phyloP scores from a whole-genome alignment of 2,797 vertebrate genomes.

The Spheniscus humboldti region DNA sequence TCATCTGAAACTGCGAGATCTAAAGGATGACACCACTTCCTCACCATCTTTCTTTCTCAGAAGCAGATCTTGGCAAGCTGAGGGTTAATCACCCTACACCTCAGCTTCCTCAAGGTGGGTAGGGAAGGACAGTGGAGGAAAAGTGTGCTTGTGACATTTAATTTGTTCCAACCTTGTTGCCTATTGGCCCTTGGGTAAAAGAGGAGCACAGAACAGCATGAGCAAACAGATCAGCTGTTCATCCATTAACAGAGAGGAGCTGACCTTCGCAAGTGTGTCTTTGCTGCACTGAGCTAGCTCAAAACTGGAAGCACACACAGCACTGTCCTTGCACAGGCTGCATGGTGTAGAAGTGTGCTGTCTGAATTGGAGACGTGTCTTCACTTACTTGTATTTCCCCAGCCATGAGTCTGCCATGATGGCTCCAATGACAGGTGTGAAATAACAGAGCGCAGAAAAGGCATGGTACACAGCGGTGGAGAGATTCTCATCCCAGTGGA shows the following conservation, averaged over 20 bases:
- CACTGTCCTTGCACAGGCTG: not conserved
- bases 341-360: not conserved
- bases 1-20: not conserved
- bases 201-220: not conserved
- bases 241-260: not conserved
- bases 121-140: not conserved
- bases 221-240: not conserved
- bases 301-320: not conserved
- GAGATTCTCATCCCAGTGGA: conserved; percentile 88
- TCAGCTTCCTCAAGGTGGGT: not conserved
- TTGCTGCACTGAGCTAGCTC: not conserved
- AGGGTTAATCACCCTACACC: not conserved
- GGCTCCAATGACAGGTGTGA: conserved; percentile 92
- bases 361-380: not conserved
- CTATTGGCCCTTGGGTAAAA: not conserved
- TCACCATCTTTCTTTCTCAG: not conserved
- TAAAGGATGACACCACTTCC: not conserved
- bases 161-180: not conserved
- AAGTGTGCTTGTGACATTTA: not conserved
- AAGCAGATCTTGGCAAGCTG: not conserved
- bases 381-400: conserved; percentile 92
- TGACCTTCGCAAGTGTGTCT: not conserved
- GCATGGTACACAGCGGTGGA: conserved; percentile 94
- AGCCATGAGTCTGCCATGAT: conserved; percentile 95
- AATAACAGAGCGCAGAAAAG: conserved; percentile 93